These are phyloP conservation scores for Crotalus helleri DNA, from an alignment of 2,113 vertebrate genomes.

Conservation along the genomic window DNA sequence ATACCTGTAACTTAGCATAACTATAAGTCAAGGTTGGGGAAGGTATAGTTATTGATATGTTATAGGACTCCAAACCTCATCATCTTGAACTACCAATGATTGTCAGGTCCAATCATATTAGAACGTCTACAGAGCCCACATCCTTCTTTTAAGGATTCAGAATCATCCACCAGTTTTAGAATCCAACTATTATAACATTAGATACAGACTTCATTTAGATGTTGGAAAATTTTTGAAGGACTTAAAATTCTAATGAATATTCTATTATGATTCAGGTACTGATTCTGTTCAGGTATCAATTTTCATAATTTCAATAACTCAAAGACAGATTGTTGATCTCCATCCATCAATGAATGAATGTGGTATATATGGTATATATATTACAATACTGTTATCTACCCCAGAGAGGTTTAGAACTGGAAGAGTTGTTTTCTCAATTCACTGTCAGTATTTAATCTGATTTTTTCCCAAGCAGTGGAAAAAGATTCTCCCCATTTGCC, in stretches of 20 bases:
- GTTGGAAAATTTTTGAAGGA: not conserved
- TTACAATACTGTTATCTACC: not conserved
- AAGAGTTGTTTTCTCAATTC: not conserved
- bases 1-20: not conserved
- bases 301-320: not conserved
- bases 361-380: not conserved
- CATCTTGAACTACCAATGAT: not conserved
- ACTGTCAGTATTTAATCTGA: constrained; percentile 3
- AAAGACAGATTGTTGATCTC: not conserved
- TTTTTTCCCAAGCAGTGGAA: constrained; percentile 1
- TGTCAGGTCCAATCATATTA: not conserved
- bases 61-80: not conserved
- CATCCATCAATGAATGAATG: not conserved
- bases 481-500: not conserved
- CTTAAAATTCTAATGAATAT: not conserved
- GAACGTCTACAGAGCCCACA: not conserved
- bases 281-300: not conserved
- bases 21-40: not conserved
- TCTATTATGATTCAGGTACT: not conserved
- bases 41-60: not conserved
- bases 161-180: not conserved
- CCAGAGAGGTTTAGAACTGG: not conserved
- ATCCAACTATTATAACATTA: not conserved
- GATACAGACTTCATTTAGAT: not conserved
- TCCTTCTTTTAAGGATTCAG: not conserved